Evolutionary conservation across 2,797 vertebrate genomes (phyloP).

Genomic region (Lutjanus campechanus): DNA sequence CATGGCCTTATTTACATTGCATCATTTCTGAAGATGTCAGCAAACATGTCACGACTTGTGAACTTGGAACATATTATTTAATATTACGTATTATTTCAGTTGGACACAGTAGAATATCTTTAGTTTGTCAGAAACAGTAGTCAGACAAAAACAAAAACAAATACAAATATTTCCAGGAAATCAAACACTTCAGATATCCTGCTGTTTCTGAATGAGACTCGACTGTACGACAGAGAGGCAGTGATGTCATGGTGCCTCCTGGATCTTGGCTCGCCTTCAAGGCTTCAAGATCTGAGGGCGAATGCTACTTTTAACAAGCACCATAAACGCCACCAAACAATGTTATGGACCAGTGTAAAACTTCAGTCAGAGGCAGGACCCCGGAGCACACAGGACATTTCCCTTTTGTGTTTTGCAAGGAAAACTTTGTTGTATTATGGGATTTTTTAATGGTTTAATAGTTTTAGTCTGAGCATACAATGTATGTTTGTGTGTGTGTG

Average conservation of each 20-base stretch:
- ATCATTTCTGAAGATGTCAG: no score
- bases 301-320: slow-evolving; percentile 63
- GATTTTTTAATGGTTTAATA: slow-evolving; percentile 52
- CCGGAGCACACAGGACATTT: slow-evolving; percentile 59
- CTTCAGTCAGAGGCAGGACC: slow-evolving; percentile 45
- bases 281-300: slow-evolving; percentile 51
- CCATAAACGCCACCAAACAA: slow-evolving; percentile 76
- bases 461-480: slow-evolving; percentile 15
- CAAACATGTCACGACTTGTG: no score
- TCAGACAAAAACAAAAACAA: neutral
- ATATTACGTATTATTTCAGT: neutral
- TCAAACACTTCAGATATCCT: neutral
- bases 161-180: neutral
- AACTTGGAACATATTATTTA: no score
- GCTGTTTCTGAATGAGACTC: slow-evolving; percentile 9
- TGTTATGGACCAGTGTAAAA: slow-evolving; percentile 61
- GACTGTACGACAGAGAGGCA: slow-evolving; percentile 10
- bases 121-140: neutral
- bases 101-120: neutral
- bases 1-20: no score
- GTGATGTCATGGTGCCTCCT: slow-evolving; percentile 46
- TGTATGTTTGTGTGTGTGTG: slow-evolving; percentile 17
- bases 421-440: slow-evolving; percentile 67
- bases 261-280: slow-evolving; percentile 57
- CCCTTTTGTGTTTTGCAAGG: slow-evolving; percentile 71